A percentile compares a stretch with the other conserved stretches of the same genome.
Evolutionary conservation across 2,888 invertebrate species (phyloP).

Genomic region (Macaria liturata): DNA sequence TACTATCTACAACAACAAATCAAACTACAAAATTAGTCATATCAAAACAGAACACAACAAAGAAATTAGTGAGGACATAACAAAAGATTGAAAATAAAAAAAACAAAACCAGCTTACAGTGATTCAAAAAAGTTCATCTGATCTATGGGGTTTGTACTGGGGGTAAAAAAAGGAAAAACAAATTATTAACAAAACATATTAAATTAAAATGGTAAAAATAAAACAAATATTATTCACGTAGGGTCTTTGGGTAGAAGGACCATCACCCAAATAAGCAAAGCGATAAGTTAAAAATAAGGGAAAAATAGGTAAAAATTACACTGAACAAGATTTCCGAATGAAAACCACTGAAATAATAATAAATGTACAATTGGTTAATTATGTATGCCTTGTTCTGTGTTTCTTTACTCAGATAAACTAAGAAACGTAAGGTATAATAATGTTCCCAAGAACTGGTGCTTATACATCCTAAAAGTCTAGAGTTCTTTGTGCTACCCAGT

Average conservation of each 20-base stretch:
- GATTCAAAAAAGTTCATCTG: conserved; percentile 83
- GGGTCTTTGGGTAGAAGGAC: conserved; percentile 32
- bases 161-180: conserved; percentile 57
- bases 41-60: conserved; percentile 33
- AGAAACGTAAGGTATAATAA: too few species aligned
- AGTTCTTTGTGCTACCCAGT: too few species aligned
- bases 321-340: too few species aligned
- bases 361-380: too few species aligned
- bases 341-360: too few species aligned
- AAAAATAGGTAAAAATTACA: too few species aligned
- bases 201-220: conserved; percentile 31
- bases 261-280: conserved; percentile 54
- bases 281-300: conserved; percentile 18
- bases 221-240: conserved; percentile 46
- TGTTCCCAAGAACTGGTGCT: too few species aligned
- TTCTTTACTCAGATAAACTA: too few species aligned
- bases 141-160: conserved; percentile 82
- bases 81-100: conserved; percentile 42
- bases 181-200: conserved; percentile 57
- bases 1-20: conserved; percentile 23
- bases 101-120: conserved; percentile 74
- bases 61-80: conserved; percentile 44
- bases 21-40: conserved; percentile 40
- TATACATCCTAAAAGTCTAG: too few species aligned
- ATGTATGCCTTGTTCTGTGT: too few species aligned